These are phyloP conservation scores for Corythaixoides concolor DNA, from an alignment of 2,113 vertebrate species.

Conservation along the genomic window DNA sequence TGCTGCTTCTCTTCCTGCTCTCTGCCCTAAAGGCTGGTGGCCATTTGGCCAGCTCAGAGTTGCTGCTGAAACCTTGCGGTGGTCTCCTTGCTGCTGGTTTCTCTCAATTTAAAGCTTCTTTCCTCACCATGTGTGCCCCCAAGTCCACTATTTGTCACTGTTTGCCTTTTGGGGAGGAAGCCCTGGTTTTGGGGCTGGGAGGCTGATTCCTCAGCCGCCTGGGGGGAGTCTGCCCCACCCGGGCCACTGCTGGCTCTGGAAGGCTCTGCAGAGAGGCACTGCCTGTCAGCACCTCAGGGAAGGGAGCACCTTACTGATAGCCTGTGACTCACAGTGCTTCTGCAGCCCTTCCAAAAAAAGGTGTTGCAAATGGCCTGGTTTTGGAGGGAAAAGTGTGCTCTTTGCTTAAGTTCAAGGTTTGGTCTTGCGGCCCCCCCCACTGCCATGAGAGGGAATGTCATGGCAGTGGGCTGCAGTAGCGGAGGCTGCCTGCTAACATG, in stretches of 20 bases:
- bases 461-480: background rate
- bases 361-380: background rate
- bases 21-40: no score
- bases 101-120: background rate
- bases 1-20: background rate
- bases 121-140: rapidly evolving
- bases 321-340: rapidly evolving
- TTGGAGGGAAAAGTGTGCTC: background rate
- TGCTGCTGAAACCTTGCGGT: background rate
- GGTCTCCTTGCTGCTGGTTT: background rate
- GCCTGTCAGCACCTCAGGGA: background rate
- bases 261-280: background rate
- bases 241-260: background rate
- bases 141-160: background rate
- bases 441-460: rapidly evolving
- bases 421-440: rapidly evolving
- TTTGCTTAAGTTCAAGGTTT: background rate
- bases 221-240: background rate
- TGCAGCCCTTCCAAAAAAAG: background rate
- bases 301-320: background rate
- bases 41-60: background rate
- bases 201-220: background rate
- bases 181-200: rapidly evolving
- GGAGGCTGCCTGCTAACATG: background rate
- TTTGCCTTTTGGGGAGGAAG: background rate